phyloP scores from a whole-genome alignment of 2,113 vertebrate genomes.

The Mormoops blainvillei region DNA sequence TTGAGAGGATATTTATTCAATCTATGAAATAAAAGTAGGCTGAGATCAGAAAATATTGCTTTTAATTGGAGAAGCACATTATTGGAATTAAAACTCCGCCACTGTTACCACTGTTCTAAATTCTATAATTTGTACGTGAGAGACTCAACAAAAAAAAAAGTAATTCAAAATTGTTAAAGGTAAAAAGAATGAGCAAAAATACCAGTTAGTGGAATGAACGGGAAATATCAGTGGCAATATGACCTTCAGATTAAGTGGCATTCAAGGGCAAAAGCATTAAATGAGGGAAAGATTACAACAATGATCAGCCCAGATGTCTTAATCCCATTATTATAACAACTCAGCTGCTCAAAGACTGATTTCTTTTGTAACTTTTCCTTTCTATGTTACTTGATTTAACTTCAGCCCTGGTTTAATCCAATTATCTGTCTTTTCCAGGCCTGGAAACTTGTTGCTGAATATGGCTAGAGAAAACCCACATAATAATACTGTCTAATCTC shows the following conservation, averaged over 20 bases:
- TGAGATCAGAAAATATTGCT: neutral
- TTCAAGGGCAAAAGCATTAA: neutral
- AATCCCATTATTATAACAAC: neutral
- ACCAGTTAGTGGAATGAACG: neutral
- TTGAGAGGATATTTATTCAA: neutral
- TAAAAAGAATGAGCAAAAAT: neutral
- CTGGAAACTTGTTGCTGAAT: neutral
- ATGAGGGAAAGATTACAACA: neutral
- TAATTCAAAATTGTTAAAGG: neutral
- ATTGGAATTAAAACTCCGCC: neutral
- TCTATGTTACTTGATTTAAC: neutral
- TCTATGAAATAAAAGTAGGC: neutral
- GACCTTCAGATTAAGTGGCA: neutral
- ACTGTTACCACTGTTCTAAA: neutral
- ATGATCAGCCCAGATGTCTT: neutral
- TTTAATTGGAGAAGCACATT: neutral
- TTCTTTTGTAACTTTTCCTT: neutral
- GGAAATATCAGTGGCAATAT: neutral
- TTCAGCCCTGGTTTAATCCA: neutral
- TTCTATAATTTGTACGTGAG: neutral
- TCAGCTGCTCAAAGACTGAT: neutral
- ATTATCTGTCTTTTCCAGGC: neutral
- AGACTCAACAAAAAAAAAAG: neutral
- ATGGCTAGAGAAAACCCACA: neutral
- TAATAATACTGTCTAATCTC: neutral